Evolutionary conservation across 2,888 invertebrate genomes (phyloP).

Genomic region (Drosophila atripex): DNA sequence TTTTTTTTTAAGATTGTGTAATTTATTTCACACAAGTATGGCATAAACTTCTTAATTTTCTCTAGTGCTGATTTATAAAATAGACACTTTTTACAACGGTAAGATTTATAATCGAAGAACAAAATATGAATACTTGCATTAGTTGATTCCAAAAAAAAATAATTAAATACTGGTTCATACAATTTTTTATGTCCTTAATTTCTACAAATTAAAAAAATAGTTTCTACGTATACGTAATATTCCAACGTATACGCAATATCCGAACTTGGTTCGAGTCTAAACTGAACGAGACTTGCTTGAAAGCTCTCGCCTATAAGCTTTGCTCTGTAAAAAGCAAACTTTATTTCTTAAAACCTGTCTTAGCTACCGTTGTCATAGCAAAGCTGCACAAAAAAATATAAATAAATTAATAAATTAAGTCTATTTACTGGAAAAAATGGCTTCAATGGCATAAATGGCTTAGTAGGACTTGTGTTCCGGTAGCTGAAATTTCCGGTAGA

Average conservation of each 20-base stretch:
- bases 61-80: no score
- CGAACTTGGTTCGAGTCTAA: not conserved
- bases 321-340: not conserved
- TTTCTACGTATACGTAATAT: slow-evolving; percentile 3
- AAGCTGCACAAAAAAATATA: not conserved
- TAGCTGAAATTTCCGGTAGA: no score
- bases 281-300: not conserved
- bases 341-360: not conserved
- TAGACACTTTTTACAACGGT: no score
- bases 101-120: no score
- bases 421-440: not conserved
- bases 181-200: not conserved
- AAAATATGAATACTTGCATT: no score
- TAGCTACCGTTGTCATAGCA: slow-evolving; percentile 1
- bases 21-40: not conserved
- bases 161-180: no score
- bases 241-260: not conserved
- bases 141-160: not conserved
- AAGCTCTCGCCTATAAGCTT: not conserved
- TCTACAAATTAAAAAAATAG: not conserved
- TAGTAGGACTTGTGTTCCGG: not conserved
- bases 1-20: not conserved
- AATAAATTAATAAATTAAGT: not conserved
- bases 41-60: not conserved
- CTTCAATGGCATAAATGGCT: not conserved